Evolutionary conservation across 2,113 vertebrate species (phyloP).

Genomic region (Gyps fulvus): DNA sequence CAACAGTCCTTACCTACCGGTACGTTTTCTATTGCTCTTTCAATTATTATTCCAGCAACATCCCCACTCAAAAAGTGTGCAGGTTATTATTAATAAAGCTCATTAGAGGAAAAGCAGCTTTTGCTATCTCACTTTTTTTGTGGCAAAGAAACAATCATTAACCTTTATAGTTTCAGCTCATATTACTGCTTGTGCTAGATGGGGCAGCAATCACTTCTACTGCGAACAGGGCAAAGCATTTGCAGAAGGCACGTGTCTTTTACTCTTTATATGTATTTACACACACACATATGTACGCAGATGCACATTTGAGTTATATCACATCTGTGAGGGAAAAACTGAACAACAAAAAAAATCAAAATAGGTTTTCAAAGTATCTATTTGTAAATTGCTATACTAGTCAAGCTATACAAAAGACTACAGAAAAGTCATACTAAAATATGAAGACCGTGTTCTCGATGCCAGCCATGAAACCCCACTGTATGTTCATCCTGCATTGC

Average conservation of each 20-base stretch:
- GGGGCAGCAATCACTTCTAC: background rate
- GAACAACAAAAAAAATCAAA: background rate
- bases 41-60: background rate
- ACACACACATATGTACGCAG: background rate
- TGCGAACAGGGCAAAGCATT: background rate
- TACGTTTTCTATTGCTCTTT: background rate
- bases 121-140: background rate
- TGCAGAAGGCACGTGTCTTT: background rate
- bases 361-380: background rate
- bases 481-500: background rate
- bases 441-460: background rate
- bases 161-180: background rate
- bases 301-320: background rate
- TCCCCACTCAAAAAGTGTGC: background rate
- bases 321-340: background rate
- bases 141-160: background rate
- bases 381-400: background rate
- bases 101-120: background rate
- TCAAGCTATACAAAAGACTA: background rate
- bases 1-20: background rate
- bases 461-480: background rate
- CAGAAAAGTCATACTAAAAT: background rate
- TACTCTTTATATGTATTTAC: background rate
- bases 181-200: background rate
- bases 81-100: background rate